phyloP scores from a whole-genome alignment of 30 jellyfish, hydroid and myxozoan genomes.

The Pseudorhiza aurosa region DNA sequence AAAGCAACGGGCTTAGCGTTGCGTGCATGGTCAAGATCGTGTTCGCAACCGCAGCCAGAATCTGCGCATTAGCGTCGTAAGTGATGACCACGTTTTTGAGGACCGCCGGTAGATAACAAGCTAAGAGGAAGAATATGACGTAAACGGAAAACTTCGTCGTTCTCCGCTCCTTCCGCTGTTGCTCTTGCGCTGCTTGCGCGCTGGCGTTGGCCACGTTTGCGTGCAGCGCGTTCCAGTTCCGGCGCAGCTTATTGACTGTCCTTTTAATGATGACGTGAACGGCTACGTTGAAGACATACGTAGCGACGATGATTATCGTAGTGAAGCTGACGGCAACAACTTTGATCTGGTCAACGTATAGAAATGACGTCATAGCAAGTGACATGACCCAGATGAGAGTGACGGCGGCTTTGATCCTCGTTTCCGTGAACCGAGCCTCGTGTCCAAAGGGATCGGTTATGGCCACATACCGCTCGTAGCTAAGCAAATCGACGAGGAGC shows the following conservation, averaged over 20 bases:
- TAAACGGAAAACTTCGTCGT: conserved; percentile 33
- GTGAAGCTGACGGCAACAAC: conserved; percentile 1
- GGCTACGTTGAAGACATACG: conserved; percentile 52
- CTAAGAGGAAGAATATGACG: conserved; percentile 28
- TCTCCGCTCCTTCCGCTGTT: conserved; percentile 33
- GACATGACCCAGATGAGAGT: conserved; percentile 8
- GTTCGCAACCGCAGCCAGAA: not conserved
- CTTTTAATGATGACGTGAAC: conserved; percentile 28
- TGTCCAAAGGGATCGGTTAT: conserved; percentile 17
- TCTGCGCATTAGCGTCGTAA: not conserved
- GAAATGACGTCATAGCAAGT: not conserved
- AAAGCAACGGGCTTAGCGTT: conserved; percentile 52
- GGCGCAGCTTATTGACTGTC: conserved; percentile 2
- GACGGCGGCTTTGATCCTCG: conserved; percentile 11
- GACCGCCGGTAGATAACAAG: conserved; percentile 26
- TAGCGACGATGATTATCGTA: conserved; percentile 18
- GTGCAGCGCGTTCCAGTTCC: not conserved
- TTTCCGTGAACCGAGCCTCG: conserved; percentile 23
- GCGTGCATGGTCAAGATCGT: conserved; percentile 48
- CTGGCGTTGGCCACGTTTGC: conserved; percentile 11
- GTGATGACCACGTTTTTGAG: conserved; percentile 5
- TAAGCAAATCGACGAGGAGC: conserved; percentile 29
- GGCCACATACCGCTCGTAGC: conserved; percentile 56
- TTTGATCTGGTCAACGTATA: not conserved
- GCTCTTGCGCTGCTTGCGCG: conserved; percentile 8